These are phyloP conservation scores for Steinernema khuongi DNA, from an alignment of 1,140 invertebrate genomes.

Conservation along the genomic window DNA sequence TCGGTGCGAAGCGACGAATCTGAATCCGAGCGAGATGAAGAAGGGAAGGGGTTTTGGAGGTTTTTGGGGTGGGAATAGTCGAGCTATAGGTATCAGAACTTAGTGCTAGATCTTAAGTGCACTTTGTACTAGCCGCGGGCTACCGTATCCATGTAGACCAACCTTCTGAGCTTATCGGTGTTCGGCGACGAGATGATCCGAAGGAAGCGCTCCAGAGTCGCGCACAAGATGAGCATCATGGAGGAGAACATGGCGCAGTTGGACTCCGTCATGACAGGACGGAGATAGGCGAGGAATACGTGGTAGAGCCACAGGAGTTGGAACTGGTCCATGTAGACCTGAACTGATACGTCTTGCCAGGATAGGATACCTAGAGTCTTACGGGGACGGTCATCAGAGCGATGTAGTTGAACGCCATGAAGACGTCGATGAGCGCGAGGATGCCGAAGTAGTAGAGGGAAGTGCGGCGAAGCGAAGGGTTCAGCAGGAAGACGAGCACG, in stretches of 20 bases:
- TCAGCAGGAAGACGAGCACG: constrained; percentile 50
- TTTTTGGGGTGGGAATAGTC: neutral
- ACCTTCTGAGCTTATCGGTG: constrained; percentile 43
- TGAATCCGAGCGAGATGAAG: constrained; percentile 35
- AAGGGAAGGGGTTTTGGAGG: too few relatives aligned
- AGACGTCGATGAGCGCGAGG: constrained; percentile 50
- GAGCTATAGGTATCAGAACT: neutral
- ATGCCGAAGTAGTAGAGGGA: constrained; percentile 55
- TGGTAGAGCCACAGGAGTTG: constrained; percentile 47
- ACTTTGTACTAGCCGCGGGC: neutral
- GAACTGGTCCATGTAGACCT: constrained; percentile 53
- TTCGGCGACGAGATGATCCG: constrained; percentile 46
- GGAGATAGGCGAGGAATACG: constrained; percentile 49
- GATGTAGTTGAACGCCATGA: constrained; percentile 56
- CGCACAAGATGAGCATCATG: constrained; percentile 51
- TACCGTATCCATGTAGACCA: constrained; percentile 11
- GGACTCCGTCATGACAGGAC: constrained; percentile 48
- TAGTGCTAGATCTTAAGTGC: neutral
- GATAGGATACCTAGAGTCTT: constrained; percentile 16
- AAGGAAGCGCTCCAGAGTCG: constrained; percentile 52
- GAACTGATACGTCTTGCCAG: constrained; percentile 4
- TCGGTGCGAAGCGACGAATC: constrained; percentile 49
- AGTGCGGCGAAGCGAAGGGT: constrained; percentile 45
- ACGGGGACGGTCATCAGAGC: constrained; percentile 55
- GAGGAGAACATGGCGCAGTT: constrained; percentile 55